These are phyloP conservation scores for Gyrodactylus salaris DNA, from an alignment of 1,140 invertebrate species.

Conservation along the genomic window DNA sequence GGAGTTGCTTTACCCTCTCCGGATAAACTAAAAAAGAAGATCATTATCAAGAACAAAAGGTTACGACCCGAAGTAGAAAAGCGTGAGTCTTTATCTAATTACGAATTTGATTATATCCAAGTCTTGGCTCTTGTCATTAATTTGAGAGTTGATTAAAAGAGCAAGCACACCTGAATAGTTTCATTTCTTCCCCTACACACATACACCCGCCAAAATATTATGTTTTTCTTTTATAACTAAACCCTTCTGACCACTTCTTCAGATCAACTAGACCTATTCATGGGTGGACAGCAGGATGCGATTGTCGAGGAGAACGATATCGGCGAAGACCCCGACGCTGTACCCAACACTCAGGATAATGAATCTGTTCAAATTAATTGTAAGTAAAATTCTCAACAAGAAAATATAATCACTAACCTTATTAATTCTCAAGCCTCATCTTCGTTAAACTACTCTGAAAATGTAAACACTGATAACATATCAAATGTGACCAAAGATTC, in stretches of 20 bases:
- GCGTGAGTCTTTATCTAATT: conserved; percentile 21
- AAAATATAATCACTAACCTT: no score
- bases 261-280: conserved; percentile 19
- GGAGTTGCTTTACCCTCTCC: conserved; percentile 53
- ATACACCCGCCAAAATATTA: neutral
- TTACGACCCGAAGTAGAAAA: conserved; percentile 84
- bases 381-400: no score
- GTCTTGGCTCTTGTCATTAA: no score
- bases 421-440: no score
- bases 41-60: conserved; percentile 84
- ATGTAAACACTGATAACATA: neutral
- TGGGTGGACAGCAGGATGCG: conserved; percentile 15
- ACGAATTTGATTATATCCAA: no score
- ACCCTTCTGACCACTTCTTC: no score
- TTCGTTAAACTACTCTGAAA: neutral
- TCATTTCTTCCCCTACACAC: no score
- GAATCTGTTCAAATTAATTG: neutral
- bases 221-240: neutral
- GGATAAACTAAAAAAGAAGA: conserved; percentile 44
- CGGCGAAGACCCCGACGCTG: conserved; percentile 18
- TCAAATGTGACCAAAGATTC: neutral
- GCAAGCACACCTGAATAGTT: no score
- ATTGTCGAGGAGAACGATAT: conserved; percentile 19
- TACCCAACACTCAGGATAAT: conserved; percentile 12
- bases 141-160: no score